A percentile compares a stretch with the other conserved stretches of the same genome.
Conservation (phyloP, 2,888 invertebrate species). For the Pandemis heparana region DNA sequence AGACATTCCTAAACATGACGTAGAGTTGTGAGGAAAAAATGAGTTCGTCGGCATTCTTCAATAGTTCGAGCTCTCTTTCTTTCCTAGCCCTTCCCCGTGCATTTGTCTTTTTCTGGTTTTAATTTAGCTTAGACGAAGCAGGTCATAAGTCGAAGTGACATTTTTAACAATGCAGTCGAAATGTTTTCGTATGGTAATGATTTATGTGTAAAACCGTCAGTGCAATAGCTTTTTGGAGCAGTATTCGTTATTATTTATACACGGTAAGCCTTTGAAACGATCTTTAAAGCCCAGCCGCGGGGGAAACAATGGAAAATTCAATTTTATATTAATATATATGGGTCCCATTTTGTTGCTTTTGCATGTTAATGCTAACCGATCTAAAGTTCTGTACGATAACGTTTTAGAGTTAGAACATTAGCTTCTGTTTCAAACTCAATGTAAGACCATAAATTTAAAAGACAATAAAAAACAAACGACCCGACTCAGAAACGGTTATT, state of each 20-base stretch:
- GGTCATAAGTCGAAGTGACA: constrained; percentile 84
- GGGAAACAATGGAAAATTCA: constrained; percentile 70
- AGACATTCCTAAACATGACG: constrained; percentile 39
- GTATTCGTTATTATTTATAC: constrained; percentile 70
- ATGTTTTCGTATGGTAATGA: constrained; percentile 85
- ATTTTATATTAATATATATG: constrained; percentile 49
- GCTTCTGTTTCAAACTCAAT: constrained; percentile 31
- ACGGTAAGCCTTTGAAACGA: constrained; percentile 65
- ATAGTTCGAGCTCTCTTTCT: constrained; percentile 63
- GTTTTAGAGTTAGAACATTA: constrained; percentile 23
- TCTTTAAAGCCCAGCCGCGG: constrained; percentile 59
- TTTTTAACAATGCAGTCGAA: constrained; percentile 83
- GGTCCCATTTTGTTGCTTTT: not conserved
- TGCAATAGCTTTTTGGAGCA: constrained; percentile 71
- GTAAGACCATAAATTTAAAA: constrained; percentile 37
- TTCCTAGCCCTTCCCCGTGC: constrained; percentile 58
- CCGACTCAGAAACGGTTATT: constrained; percentile 56
- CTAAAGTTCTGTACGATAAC: constrained; percentile 1
- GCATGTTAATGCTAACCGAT: not conserved
- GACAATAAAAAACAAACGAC: constrained; percentile 56
- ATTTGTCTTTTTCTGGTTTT: constrained; percentile 69
- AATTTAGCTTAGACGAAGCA: constrained; percentile 81
- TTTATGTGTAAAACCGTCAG: constrained; percentile 81
- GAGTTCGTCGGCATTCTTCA: constrained; percentile 74
- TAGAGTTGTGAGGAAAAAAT: constrained; percentile 44